Evolutionary conservation across 2,888 invertebrate genomes (phyloP), one percentile per base, ranked within the genome.

Genomic region (Xestia rhomboidea): DNA sequence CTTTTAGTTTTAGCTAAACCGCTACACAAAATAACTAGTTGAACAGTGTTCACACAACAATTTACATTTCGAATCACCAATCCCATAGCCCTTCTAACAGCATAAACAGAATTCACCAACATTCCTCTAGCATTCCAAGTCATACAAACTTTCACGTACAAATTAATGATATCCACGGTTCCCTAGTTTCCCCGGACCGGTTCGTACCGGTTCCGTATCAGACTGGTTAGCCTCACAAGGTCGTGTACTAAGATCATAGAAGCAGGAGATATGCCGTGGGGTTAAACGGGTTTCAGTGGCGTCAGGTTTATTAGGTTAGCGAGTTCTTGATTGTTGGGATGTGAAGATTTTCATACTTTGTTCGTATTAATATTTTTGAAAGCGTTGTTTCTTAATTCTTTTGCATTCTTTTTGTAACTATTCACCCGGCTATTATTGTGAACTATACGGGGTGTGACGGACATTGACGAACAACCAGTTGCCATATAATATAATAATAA

Each of bases 161-260:
- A 83, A 81, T 87, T 89, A 87, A 85, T 83, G 88, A 87, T 87
- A 89, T 83, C 82, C 83, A 87, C 77, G 75, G 79, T 88, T 89
- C 89, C 88, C 88, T 83, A 88, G 88, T 88, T 87, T 88, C 85
- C 89, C 85, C 62, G 41, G 73, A 88, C 87, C 83, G 85, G 87
- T 88, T 51, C 44, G 30, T 46, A 81, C 89, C 82, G 75, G 89
- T 83, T 51, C 72, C 27, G 49, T 60, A 60, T 69, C 68, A 38
- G 64, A 81, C 88, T 81, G 76, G 84, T 84, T 89, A 71, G 83
- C 88, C 90, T 90, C 83, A 83, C 89, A 89, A 89, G 89, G 89
- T 89, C 89, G 87, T 72, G 72, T 63, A 62, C 79, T 51, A 71
- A 73, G 84, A 84, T 76, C 63, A 86, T 78, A 83, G 83, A 84